A percentile compares a stretch with the other conserved stretches of the same genome.
Evolutionary conservation across 92 coral and sea anemone genomes (phyloP).

Genomic region (Scolanthus callimorphus): DNA sequence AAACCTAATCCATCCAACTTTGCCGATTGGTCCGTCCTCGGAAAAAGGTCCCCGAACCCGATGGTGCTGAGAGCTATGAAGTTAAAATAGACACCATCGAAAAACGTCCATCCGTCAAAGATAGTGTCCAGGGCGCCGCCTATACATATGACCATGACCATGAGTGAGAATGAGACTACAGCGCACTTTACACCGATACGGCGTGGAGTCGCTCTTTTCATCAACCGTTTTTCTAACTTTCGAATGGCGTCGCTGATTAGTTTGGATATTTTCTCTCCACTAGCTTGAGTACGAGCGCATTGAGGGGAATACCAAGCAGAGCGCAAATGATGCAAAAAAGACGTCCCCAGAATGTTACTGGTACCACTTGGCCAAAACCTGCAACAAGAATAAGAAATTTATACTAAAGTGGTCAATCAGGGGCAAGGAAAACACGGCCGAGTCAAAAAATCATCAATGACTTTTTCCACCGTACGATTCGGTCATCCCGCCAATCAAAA

Average conservation of each 20-base stretch:
- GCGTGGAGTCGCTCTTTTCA: slow-evolving; percentile 9
- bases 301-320: slow-evolving; percentile 76
- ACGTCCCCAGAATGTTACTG: slow-evolving; percentile 74
- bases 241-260: slow-evolving; percentile 31
- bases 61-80: slow-evolving; percentile 82
- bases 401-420: no score
- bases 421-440: no score
- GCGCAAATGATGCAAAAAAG: slow-evolving; percentile 79
- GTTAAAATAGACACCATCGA: slow-evolving; percentile 80
- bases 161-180: slow-evolving; percentile 52
- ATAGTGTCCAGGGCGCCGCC: slow-evolving; percentile 72
- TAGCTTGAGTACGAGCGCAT: slow-evolving; percentile 63
- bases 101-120: slow-evolving; percentile 86
- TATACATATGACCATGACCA: slow-evolving; percentile 52
- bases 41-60: slow-evolving; percentile 88
- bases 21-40: slow-evolving; percentile 64
- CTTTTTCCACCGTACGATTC: no score
- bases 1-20: slow-evolving; percentile 73
- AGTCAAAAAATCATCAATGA: no score
- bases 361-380: slow-evolving; percentile 90
- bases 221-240: slow-evolving; percentile 29
- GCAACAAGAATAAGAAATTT: no score
- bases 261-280: slow-evolving; percentile 64
- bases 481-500: no score
- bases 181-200: slow-evolving; percentile 60